Percentiles rank a stretch among this genome's conserved stretches.
Conservation (phyloP, 2,888 invertebrate genomes). For the Chloromyia formosa region DNA sequence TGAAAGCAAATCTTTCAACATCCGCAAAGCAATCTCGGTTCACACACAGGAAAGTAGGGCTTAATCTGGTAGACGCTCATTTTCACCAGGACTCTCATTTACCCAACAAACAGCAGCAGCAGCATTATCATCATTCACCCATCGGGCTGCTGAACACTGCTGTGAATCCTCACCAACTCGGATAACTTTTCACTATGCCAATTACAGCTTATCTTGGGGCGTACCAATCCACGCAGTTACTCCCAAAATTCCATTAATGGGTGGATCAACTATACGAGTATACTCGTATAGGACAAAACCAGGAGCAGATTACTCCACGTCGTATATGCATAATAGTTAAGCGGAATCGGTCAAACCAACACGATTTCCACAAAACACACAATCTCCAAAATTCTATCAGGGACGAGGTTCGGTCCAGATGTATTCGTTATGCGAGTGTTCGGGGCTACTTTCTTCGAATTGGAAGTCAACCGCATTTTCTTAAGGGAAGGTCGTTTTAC, state of each 20-base stretch:
- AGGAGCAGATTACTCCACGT: not conserved
- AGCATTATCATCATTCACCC: slow-evolving; percentile 1
- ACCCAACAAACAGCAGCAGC: too few species aligned
- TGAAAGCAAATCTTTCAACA: slow-evolving; percentile 7
- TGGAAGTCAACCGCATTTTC: slow-evolving; percentile 1
- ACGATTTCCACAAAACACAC: slow-evolving; percentile 2
- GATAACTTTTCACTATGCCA: slow-evolving; percentile 30
- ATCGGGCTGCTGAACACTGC: not conserved
- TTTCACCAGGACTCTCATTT: slow-evolving; percentile 19
- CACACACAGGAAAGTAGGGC: not conserved
- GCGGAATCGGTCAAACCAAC: slow-evolving; percentile 23
- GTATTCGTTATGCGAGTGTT: not conserved
- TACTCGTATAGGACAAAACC: not conserved
- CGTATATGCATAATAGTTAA: not conserved
- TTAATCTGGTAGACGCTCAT: not conserved
- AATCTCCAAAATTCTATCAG: too few species aligned
- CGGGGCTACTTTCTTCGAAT: not conserved
- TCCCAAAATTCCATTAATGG: slow-evolving; percentile 17
- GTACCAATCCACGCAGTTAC: not conserved
- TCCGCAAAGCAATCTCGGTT: slow-evolving; percentile 1
- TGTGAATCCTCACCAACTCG: not conserved
- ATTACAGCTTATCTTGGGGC: slow-evolving; percentile 11
- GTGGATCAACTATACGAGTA: not conserved
- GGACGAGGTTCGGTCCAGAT: not conserved
- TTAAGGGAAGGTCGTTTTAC: not conserved